Percentiles rank a stretch among this genome's conserved stretches.
These are phyloP conservation scores for Lepidothrix coronata DNA, from an alignment of 2,113 vertebrate species.

Conservation along the genomic window DNA sequence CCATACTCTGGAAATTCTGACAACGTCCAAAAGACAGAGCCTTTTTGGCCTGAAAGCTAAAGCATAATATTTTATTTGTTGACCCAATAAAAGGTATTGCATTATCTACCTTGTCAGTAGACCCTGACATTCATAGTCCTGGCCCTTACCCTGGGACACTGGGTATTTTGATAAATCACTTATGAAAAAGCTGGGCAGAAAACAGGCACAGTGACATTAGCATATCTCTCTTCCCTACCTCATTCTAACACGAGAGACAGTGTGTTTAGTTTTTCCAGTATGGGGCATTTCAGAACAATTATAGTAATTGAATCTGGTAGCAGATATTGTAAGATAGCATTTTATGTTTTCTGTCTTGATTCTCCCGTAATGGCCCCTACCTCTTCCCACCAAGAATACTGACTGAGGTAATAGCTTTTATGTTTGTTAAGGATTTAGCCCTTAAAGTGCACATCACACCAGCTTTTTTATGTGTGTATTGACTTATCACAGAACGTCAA, in stretches of 20 bases:
- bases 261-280: neutral
- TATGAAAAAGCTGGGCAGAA: neutral
- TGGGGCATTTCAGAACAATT: neutral
- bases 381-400: neutral
- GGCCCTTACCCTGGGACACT: neutral
- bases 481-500: neutral
- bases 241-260: neutral
- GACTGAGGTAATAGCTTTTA: neutral
- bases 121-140: slow-evolving; percentile 17
- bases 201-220: neutral
- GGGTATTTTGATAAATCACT: neutral
- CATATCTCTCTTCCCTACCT: neutral
- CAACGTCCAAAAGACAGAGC: neutral
- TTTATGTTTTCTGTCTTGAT: neutral
- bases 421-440: neutral
- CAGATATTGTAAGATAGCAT: neutral
- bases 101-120: slow-evolving; percentile 20
- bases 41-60: slow-evolving; percentile 9
- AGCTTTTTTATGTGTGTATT: neutral
- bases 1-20: neutral
- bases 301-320: neutral
- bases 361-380: neutral
- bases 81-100: neutral
- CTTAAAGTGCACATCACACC: neutral
- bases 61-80: slow-evolving; percentile 8